Evolutionary conservation across 2,797 vertebrate species (phyloP), one percentile per base, ranked within the genome.

Genomic region (Lemur catta): DNA sequence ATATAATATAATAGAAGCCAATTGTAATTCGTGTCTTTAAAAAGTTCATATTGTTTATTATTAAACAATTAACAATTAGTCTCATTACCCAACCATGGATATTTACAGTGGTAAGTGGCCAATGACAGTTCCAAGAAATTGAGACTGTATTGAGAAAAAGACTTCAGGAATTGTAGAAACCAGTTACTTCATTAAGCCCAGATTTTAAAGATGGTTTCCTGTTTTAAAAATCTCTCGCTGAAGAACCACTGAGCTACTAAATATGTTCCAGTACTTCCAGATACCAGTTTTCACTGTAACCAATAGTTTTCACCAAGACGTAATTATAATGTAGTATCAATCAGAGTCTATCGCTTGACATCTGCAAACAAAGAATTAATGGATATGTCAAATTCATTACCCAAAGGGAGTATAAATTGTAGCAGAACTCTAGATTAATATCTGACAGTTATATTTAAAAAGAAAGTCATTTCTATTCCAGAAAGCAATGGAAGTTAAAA

Each of bases 381-480:
- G 22, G 33, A 82, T 33, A 20, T 93, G 52, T 94, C 85, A 86
- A 13, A 79, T 75, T 41, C 76, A 26, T 78, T 76, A 74, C 30
- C 26, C 75, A 80, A 72, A 75, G 78, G 71, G 20, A 94, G 20
- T 71, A 48, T 90, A 79, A 65, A 75, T 55, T 30, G 63, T 46
- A 89, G 48, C 30, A 84, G 63, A 95, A 43, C 43, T 86, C 48
- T 78, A 84, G 89, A 74, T 94, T 79, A 63, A 75, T 93, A 89
- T 59, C 67, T 95, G 92, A 65, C 78, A 95, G 61, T 89, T 86
- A 67, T 6, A 72, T 72, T 93, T 93, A 33, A 96, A 81, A 82
- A 71, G 67, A 80, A 89, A 90, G 61, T 63, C 41, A 30, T 71
- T 94, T 15, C 69, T 71, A 65, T 84, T 75, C 41, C 46, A 33